Base-by-base conservation (phyloP, 2,113 vertebrate species). In the Pterocles gutturalis region DNA sequence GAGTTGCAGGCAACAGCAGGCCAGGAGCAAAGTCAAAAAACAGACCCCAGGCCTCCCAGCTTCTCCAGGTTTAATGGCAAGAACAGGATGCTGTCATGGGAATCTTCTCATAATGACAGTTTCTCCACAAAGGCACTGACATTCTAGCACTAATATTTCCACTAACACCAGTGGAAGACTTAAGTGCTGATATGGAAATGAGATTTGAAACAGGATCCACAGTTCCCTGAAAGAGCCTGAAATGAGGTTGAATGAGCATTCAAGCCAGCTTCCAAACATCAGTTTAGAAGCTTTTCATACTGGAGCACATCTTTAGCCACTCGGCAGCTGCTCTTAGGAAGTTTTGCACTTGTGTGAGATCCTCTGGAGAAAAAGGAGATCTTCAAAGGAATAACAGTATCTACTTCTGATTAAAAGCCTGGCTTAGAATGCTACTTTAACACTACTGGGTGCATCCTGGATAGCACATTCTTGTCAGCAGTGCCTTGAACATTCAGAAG, bases 341-440 rank as follows among this genome's bases (percentile, higher is more conserved):
- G 43, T 65, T 87, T 81, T 81, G 28, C 25, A 72, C 10, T 36
- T 94, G 80, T 75, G 54, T 60, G 72, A 84, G 45, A 33, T 83
- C 58, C 48, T 87, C 25, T 64, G 58, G 78, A 96, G 81, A 78
- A 91, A 83, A 85, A 75, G 49, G 60, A 79, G 66, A 88, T 91
- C 90, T 96, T 96, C 57, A 78, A 90, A 97, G 60, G 16, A 7
- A 22, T 89, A 90, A 33, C n/a, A 79, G 28, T 54, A n/a, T 90
- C 87, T 70, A 31, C 57, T 71, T 81, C 83, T 95, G 90, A 83
- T 94, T 88, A 77, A 94, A 94, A 96, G 38, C 67, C 38, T 58
- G 43, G 82, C 46, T 85, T 96, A 81, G 33, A 38, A n/a, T 83
- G 77, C 66, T 87, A 75, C 62, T 64, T 91, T 54, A 93, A 87